Base-by-base conservation (phyloP, 2,888 invertebrate species). In the Eurois occulta region DNA sequence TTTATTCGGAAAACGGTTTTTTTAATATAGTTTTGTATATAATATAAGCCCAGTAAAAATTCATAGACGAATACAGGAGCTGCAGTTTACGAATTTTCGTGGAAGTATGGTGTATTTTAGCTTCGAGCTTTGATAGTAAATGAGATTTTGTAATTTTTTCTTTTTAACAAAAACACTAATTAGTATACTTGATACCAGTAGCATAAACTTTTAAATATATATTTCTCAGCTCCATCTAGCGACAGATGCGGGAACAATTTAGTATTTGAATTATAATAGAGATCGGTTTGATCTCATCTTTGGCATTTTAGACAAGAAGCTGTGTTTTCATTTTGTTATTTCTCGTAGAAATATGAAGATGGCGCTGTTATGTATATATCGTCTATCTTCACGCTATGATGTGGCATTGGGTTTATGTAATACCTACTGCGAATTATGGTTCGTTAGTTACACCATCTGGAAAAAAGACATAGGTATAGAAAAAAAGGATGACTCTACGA, bases 221-320 rank as follows among this genome's bases (percentile, higher is more conserved):
- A 18, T 71, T n/a, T 35, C 11, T 72, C 1, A 4, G 41, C 80
- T 80, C 89, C 89, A 85, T 88, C 87, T 87, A n/a, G 69, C 74
- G 85, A 10, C 11, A 43, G 0, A 24, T 2, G 24, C 16, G 32
- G 24, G 76, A 81, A 86, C 70, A 46, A 67, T 28, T 28, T 52
- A 43, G 55, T 41, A n/a, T 55, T 1, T n/a, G 52, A 74, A 68
- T 71, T 58, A 77, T 82, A 74, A 67, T 21, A 55, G 78, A 68
- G 48, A 46, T 65, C 69, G 13, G 62, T 68, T 52, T 24, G 32
- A 73, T 64, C n/a, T 67, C 38, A 32, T 64, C 58, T 55, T 69
- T 72, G 52, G 3, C 10, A 76, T 72, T 72, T 71, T 43, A 75
- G 16, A 43, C 35, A 35, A 48, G 38, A 60, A 62, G 32, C 62